A percentile compares a stretch with the other conserved stretches of the same genome.
Conservation (phyloP, 2,113 vertebrate species). For the Xiphorhynchus elegans region DNA sequence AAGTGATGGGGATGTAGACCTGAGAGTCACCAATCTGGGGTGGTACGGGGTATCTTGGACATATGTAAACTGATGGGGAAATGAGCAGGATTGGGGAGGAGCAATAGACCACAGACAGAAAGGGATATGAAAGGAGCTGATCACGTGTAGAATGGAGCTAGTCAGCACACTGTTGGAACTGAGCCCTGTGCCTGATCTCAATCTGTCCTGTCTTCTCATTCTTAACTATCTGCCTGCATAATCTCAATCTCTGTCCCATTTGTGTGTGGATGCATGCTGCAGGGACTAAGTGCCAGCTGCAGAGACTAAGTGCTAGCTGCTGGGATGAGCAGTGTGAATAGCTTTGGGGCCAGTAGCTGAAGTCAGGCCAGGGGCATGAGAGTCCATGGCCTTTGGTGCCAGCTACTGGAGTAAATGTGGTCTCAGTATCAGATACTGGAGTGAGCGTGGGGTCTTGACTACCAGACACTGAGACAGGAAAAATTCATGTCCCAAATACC, state of each 20-base stretch:
- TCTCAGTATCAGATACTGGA: background rate
- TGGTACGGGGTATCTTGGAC: fast-evolving
- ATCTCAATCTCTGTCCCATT: background rate
- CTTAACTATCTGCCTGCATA: background rate
- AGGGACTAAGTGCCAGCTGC: background rate
- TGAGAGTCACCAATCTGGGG: background rate
- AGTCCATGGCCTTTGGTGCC: background rate
- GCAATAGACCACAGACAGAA: background rate
- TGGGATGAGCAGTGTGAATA: background rate
- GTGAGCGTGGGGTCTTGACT: fast-evolving
- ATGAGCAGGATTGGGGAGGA: background rate
- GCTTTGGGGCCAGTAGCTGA: background rate
- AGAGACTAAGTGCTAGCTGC: background rate
- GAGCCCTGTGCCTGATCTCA: background rate
- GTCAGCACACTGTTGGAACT: background rate
- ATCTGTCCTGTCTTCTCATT: background rate
- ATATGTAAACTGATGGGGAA: background rate
- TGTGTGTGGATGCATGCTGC: background rate
- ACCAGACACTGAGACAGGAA: background rate
- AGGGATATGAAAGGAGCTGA: background rate
- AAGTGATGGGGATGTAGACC: background rate
- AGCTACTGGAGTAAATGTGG: background rate
- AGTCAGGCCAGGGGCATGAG: background rate
- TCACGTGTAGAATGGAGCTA: background rate
- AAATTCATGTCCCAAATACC: background rate